Percentiles rank a stretch among this genome's conserved stretches.
Conservation (phyloP, 2,888 invertebrate genomes). For the Pandemis corylana region DNA sequence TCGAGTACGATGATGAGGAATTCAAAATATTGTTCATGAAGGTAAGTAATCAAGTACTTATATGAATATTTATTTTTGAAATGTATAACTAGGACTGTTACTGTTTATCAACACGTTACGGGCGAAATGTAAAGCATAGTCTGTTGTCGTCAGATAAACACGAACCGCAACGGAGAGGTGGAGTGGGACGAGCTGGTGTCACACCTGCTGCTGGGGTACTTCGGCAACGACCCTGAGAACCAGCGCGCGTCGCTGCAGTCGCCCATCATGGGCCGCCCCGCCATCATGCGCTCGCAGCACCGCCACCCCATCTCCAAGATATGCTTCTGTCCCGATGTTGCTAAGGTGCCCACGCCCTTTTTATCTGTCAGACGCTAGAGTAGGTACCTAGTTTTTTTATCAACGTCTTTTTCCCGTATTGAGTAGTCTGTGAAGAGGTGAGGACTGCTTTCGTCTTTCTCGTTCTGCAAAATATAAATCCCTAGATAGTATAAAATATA, state of each 20-base stretch:
- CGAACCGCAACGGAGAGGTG: constrained; percentile 82
- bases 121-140: no score
- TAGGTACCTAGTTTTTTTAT: no score
- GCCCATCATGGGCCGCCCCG: constrained; percentile 86
- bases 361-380: background rate
- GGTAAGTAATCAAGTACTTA: constrained; percentile 62
- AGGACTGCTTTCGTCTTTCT: no score
- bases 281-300: constrained; percentile 87
- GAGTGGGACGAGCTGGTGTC: constrained; percentile 93
- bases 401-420: no score
- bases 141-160: constrained; percentile 78
- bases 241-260: constrained; percentile 86
- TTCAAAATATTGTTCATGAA: constrained; percentile 87
- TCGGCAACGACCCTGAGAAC: constrained; percentile 86
- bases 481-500: no score
- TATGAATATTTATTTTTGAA: no score
- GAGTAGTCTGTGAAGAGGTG: no score
- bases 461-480: no score
- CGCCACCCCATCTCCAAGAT: constrained; percentile 88
- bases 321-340: constrained; percentile 86
- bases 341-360: constrained; percentile 63
- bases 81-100: no score
- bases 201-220: constrained; percentile 89
- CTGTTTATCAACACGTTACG: no score
- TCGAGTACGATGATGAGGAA: constrained; percentile 84